Conservation (phyloP, 2,888 invertebrate species). For the Melanophora roralis region DNA sequence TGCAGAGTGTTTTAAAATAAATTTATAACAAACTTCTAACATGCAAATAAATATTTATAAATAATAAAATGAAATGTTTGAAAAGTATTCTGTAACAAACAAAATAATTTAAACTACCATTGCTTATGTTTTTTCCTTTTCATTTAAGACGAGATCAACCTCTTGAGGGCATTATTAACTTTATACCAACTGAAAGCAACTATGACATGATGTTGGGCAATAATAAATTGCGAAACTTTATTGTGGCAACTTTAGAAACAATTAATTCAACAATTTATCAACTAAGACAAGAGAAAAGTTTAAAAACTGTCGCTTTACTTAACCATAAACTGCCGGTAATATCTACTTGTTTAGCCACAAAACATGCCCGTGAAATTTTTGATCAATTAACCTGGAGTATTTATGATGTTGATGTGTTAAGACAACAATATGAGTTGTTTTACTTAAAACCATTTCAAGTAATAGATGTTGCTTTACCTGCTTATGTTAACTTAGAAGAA, state of each 20-base stretch:
- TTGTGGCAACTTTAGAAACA: constrained; percentile 61
- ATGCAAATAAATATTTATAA: neutral
- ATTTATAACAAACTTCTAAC: constrained; percentile 1
- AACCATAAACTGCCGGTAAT: constrained; percentile 69
- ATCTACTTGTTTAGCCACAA: constrained; percentile 67
- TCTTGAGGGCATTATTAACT: constrained; percentile 70
- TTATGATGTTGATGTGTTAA: constrained; percentile 70
- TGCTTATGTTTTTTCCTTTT: neutral
- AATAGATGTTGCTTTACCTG: constrained; percentile 66
- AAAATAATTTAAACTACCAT: neutral
- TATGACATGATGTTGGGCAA: constrained; percentile 70
- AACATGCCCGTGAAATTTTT: constrained; percentile 66
- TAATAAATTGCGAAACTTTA: constrained; percentile 63
- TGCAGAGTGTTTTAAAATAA: neutral
- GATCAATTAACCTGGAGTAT: constrained; percentile 70
- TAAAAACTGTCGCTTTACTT: constrained; percentile 70
- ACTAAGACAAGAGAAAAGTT: constrained; percentile 63
- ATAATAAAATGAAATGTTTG: constrained; percentile 2
- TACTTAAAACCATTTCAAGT: constrained; percentile 67
- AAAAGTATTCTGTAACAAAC: too few relatives aligned
- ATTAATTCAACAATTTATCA: constrained; percentile 66
- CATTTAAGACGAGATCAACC: constrained; percentile 64
- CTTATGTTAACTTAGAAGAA: constrained; percentile 38
- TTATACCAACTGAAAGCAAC: constrained; percentile 68
- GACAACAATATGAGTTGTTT: constrained; percentile 68